Evolutionary conservation across 2,888 invertebrate genomes (phyloP).

Genomic region (Tenthredo notha): DNA sequence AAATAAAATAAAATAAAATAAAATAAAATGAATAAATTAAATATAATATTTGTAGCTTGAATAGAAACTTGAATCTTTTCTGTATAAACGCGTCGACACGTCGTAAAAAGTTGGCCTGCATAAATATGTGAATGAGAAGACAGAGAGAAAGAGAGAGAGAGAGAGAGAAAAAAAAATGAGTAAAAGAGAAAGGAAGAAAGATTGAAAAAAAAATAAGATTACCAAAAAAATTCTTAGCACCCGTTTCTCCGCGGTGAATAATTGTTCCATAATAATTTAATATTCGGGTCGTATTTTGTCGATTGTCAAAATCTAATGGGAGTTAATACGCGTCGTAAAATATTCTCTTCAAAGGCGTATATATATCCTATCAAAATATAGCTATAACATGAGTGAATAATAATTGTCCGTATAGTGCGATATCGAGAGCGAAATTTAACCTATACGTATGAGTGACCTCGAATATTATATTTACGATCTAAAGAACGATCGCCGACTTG

Average conservation of each 20-base stretch:
- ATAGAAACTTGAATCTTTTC: slow-evolving; percentile 41
- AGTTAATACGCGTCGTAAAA: slow-evolving; percentile 40
- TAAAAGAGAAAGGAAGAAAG: slow-evolving; percentile 54
- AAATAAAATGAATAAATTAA: slow-evolving; percentile 44
- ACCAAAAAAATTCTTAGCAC: not conserved
- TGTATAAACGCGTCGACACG: slow-evolving; percentile 47
- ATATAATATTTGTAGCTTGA: slow-evolving; percentile 12
- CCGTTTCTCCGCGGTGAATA: slow-evolving; percentile 53
- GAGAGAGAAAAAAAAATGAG: slow-evolving; percentile 53
- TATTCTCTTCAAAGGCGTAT: slow-evolving; percentile 20
- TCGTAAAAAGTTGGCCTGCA: slow-evolving; percentile 39
- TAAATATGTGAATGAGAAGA: slow-evolving; percentile 49
- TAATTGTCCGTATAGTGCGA: slow-evolving; percentile 23
- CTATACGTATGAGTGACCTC: not conserved
- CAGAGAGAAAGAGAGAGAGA: no score
- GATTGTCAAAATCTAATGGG: slow-evolving; percentile 52
- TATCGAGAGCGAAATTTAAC: slow-evolving; percentile 18
- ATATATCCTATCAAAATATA: not conserved
- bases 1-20: not conserved
- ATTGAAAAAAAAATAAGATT: slow-evolving; percentile 15
- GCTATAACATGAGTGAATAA: not conserved
- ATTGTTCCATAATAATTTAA: slow-evolving; percentile 52
- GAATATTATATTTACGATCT: slow-evolving; percentile 28
- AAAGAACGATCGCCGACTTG: slow-evolving; percentile 22
- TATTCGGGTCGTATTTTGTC: slow-evolving; percentile 43